Conservation (phyloP, 2,797 vertebrate genomes). For the Phaenicophaeus curvirostris region DNA sequence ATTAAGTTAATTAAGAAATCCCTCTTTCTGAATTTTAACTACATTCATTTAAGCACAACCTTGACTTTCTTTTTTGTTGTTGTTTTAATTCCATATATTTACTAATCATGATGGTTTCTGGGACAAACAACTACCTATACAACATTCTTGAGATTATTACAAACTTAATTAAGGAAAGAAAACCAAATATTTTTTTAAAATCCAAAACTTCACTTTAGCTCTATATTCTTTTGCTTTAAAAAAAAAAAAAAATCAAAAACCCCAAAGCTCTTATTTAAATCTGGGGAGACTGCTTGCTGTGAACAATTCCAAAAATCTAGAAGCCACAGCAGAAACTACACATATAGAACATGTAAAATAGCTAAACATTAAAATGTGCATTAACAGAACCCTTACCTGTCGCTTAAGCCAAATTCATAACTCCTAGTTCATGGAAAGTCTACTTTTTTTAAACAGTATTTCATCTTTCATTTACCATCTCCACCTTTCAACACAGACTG, state of each 20-base stretch:
- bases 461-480: neutral
- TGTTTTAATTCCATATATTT: conserved; percentile 70
- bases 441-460: neutral
- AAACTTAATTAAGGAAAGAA: neutral
- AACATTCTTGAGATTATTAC: neutral
- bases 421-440: neutral
- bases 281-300: neutral
- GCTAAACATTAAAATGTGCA: neutral
- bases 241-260: too few species aligned
- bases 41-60: conserved; percentile 77
- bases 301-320: neutral
- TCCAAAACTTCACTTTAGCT: neutral
- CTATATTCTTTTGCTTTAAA: neutral
- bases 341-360: neutral
- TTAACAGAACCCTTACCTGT: neutral
- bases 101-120: conserved; percentile 44
- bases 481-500: neutral
- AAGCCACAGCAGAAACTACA: neutral
- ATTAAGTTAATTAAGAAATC: conserved; percentile 95
- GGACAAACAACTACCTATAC: conserved; percentile 42
- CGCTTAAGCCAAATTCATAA: neutral
- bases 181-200: neutral
- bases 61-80: conserved; percentile 67
- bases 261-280: neutral
- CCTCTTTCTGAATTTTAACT: conserved; percentile 89